Evolutionary conservation across 2,888 invertebrate species (phyloP).

Genomic region (Eumacrocentrus americanus): DNA sequence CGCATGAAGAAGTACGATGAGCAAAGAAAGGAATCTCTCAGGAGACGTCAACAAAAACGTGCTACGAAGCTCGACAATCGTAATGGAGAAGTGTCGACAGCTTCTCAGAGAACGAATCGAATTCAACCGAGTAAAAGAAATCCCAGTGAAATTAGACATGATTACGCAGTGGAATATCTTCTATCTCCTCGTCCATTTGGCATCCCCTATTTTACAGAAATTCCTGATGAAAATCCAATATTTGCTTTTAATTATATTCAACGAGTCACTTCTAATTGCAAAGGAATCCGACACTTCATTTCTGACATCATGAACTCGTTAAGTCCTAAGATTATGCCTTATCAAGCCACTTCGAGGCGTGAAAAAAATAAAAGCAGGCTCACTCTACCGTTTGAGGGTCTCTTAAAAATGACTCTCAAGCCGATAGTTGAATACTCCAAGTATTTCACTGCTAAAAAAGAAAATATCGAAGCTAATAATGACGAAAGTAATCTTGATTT

Average conservation of each 20-base stretch:
- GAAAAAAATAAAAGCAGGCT: background rate
- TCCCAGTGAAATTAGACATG: conserved; percentile 13
- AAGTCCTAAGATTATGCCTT: background rate
- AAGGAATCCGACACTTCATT: background rate
- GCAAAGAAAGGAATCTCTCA: conserved; percentile 23
- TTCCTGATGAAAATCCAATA: background rate
- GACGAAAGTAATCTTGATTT: background rate
- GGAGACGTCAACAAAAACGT: background rate
- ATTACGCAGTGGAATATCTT: conserved; percentile 33
- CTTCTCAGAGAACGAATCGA: conserved; percentile 4
- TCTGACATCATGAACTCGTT: background rate
- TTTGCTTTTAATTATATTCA: background rate
- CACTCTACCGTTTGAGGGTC: background rate
- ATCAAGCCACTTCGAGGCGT: background rate
- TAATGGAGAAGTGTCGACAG: conserved; percentile 6
- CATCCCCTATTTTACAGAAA: background rate
- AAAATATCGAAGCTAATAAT: background rate
- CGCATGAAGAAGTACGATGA: conserved; percentile 40
- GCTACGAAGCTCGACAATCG: background rate
- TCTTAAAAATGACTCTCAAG: conserved; percentile 2
- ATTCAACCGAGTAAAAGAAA: background rate
- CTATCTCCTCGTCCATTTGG: conserved; percentile 14
- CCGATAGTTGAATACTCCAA: background rate
- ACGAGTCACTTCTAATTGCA: background rate
- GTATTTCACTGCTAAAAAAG: background rate